These are phyloP conservation scores for Tautogolabrus adspersus DNA, from an alignment of 2,113 vertebrate species.

Conservation along the genomic window DNA sequence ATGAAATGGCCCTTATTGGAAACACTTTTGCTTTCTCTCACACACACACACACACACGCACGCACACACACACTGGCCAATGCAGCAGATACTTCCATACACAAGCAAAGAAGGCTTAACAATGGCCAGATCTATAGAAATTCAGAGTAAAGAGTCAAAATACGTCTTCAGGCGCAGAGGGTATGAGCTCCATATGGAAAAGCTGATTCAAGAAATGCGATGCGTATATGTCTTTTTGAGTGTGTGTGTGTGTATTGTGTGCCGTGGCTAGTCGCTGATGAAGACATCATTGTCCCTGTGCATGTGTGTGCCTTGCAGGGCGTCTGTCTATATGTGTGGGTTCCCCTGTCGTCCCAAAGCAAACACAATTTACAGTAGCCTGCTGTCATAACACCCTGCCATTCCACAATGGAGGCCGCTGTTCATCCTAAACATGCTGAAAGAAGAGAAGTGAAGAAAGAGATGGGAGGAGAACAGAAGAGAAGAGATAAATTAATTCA, in stretches of 20 bases:
- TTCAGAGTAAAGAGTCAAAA: constrained; percentile 69
- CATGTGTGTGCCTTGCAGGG: constrained; percentile 42
- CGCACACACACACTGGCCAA: constrained; percentile 31
- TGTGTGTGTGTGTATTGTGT: constrained; percentile 26
- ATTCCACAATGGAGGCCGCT: constrained; percentile 65
- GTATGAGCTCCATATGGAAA: constrained; percentile 75
- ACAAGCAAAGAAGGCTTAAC: constrained; percentile 59
- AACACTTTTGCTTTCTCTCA: constrained; percentile 4
- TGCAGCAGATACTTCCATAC: neutral
- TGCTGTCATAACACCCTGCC: constrained; percentile 78
- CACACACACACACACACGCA: neutral
- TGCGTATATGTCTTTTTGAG: constrained; percentile 30
- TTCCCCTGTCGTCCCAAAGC: constrained; percentile 68
- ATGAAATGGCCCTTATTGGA: constrained; percentile 23
- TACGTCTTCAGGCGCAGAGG: constrained; percentile 51
- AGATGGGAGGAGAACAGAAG: constrained; percentile 4
- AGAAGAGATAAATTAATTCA: neutral
- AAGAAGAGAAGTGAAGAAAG: constrained; percentile 23
- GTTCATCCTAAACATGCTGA: constrained; percentile 68
- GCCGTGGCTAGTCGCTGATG: constrained; percentile 45
- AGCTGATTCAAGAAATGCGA: constrained; percentile 43
- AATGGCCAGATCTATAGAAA: constrained; percentile 71
- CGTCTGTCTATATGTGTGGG: constrained; percentile 64
- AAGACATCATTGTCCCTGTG: constrained; percentile 62
- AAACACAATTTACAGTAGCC: constrained; percentile 81